Base-by-base conservation (phyloP, 2,888 invertebrate species). In the Vanessa cardui region DNA sequence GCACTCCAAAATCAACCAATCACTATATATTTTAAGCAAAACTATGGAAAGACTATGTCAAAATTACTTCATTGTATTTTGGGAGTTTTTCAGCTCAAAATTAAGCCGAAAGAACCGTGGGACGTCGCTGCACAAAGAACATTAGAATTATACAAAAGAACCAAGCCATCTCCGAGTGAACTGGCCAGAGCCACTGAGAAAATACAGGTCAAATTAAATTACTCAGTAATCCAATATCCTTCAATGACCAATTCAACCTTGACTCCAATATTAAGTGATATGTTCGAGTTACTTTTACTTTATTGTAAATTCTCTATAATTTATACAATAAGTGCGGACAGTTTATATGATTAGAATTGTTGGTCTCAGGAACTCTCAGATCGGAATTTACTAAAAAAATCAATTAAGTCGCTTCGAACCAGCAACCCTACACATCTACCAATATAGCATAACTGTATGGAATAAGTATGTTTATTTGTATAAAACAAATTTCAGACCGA, bases 81-180 rank as follows among this genome's bases (percentile, higher is more conserved):
- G 4, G 18, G 1, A 16, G 12, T 56, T 18, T 74, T 72, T 18
- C 63, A 90, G 90, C 74, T 89, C 46, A 83, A 78, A 60, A 72
- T 76, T 5, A 69, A 79, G 0, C 83, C 85, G 0, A 82, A 86
- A 0, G 86, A 89, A 67, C 82, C 91, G 0, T 92, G 92, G 92
- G 85, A 92, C 73, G 76, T 84, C 1, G 92, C 92, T 2, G 92
- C 90, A 0, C 78, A 85, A 56, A 84, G 84, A 18, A 92, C 92
- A 0, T 70, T 92, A 58, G 83, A 85, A 6, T 70, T 91, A 0
- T 92, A 92, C 72, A 90, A 89, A 71, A 83, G 72, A 56, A 91
- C 91, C 0, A 88, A 85, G 50, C 92, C 92, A 0, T 86, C 91
- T 0, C 77, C 85, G 21, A 76, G 65, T 6, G 91, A 92, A 68